Conservation (phyloP, 2,888 invertebrate species). For the Watsonalla cultraria region DNA sequence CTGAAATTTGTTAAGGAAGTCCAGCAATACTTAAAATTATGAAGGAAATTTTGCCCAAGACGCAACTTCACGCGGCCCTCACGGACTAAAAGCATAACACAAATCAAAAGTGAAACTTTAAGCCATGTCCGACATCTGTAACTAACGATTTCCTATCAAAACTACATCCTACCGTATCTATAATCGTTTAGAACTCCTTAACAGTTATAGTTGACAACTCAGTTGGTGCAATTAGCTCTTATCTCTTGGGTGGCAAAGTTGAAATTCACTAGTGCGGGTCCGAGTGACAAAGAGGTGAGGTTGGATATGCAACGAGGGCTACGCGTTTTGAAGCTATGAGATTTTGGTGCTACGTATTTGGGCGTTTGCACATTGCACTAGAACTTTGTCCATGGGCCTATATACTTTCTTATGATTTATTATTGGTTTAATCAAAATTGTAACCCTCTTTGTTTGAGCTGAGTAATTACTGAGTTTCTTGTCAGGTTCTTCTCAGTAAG, state of each 20-base stretch:
- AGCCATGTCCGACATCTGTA: constrained; percentile 35
- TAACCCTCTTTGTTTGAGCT: too few relatives aligned
- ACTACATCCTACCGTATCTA: constrained; percentile 42
- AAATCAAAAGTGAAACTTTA: constrained; percentile 36
- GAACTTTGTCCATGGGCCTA: too few relatives aligned
- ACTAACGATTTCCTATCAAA: constrained; percentile 34
- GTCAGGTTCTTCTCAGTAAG: too few relatives aligned
- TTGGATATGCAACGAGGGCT: neutral
- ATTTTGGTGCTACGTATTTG: constrained; percentile 3
- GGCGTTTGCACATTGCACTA: too few relatives aligned
- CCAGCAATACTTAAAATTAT: constrained; percentile 20
- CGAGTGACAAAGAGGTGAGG: constrained; percentile 8
- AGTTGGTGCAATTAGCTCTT: constrained; percentile 34
- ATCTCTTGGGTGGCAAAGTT: constrained; percentile 32
- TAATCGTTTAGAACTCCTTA: constrained; percentile 46
- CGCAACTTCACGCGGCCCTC: constrained; percentile 13
- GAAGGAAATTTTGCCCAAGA: constrained; percentile 18
- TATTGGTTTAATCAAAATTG: too few relatives aligned
- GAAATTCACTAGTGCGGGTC: constrained; percentile 33
- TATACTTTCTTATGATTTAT: too few relatives aligned
- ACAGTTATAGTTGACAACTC: constrained; percentile 39
- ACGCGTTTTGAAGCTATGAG: neutral
- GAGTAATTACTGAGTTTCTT: too few relatives aligned
- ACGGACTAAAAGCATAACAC: constrained; percentile 28
- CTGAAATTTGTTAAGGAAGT: neutral